Evolutionary conservation across 1,140 invertebrate species (phyloP).

Genomic region (Drosophila nannoptera): DNA sequence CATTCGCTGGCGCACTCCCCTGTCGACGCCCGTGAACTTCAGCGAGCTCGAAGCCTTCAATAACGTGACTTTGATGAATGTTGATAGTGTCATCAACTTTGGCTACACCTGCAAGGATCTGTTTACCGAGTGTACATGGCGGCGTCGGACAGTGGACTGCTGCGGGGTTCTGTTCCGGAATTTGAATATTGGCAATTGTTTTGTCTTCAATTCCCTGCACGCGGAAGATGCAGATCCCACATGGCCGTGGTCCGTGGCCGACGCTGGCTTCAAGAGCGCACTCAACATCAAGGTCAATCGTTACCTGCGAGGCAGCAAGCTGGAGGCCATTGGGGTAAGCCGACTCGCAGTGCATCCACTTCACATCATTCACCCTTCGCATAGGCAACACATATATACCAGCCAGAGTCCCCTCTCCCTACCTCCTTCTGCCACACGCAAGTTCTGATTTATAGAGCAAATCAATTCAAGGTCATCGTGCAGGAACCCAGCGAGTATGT

Average conservation of each 20-base stretch:
- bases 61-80: not conserved
- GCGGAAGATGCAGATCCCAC: conserved; percentile 21
- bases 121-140: conserved; percentile 59
- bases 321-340: conserved; percentile 54
- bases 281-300: conserved; percentile 47
- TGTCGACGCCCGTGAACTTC: conserved; percentile 3
- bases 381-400: not conserved
- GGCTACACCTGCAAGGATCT: conserved; percentile 45
- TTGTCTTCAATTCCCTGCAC: conserved; percentile 43
- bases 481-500: conserved; percentile 53
- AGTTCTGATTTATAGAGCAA: not conserved
- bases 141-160: conserved; percentile 45
- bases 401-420: not conserved
- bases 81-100: conserved; percentile 17
- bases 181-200: conserved; percentile 35
- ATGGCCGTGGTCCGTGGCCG: conserved; percentile 62
- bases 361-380: too few species aligned
- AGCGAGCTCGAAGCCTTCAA: conserved; percentile 18
- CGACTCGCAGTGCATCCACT: not conserved
- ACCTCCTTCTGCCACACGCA: not conserved
- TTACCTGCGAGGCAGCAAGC: not conserved
- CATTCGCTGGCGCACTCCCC: conserved; percentile 29
- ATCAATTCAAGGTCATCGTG: conserved; percentile 40
- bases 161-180: conserved; percentile 47
- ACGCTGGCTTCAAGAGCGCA: conserved; percentile 42